Conservation (phyloP, 2,888 invertebrate genomes). For the Pristionchus arcanus region DNA sequence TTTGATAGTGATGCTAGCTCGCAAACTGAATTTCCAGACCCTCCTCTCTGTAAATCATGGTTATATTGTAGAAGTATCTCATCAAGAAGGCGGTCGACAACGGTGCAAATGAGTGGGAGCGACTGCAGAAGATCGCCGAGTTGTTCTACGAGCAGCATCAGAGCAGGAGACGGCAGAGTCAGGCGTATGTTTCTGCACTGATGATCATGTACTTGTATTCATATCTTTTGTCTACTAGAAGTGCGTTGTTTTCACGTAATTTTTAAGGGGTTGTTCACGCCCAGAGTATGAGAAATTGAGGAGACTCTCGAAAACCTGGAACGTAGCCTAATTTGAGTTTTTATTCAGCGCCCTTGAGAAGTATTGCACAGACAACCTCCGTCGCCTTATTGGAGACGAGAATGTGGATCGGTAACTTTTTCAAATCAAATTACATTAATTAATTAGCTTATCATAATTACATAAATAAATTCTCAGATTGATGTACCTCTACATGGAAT, state of each 20-base stretch:
- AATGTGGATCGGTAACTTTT: background rate
- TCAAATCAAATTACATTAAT: background rate
- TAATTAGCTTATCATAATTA: background rate
- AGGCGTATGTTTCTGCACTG: background rate
- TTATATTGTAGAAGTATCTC: no score
- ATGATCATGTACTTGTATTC: no score
- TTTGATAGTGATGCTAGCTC: no score
- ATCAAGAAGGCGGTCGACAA: slow-evolving; percentile 38
- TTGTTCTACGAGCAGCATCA: slow-evolving; percentile 51
- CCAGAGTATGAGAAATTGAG: background rate
- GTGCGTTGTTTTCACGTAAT: no score
- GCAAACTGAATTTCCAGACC: no score
- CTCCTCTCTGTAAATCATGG: no score
- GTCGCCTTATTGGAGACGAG: slow-evolving; percentile 3
- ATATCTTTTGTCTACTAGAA: no score
- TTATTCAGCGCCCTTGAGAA: slow-evolving; percentile 46
- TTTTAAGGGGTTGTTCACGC: no score
- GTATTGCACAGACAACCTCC: slow-evolving; percentile 43
- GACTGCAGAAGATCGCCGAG: slow-evolving; percentile 51
- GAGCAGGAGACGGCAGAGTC: background rate
- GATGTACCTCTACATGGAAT: slow-evolving; percentile 28
- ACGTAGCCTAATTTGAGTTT: background rate
- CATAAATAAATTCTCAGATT: background rate
- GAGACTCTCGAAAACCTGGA: background rate
- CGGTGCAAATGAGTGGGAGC: slow-evolving; percentile 50